These are phyloP conservation scores for Anticlea derivata DNA, from an alignment of 2,888 invertebrate species.

Conservation along the genomic window DNA sequence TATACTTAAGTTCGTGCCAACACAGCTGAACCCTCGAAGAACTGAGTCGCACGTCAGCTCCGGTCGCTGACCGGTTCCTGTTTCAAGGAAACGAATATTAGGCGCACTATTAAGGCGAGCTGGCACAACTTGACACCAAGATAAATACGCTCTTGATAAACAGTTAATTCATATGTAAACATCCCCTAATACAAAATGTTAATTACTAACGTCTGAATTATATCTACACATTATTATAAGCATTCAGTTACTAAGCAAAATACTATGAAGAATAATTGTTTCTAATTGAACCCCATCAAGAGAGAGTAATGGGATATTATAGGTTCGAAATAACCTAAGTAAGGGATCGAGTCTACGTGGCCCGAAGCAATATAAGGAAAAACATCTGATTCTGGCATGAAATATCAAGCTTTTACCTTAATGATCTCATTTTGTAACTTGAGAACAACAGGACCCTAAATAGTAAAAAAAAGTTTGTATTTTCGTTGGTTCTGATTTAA, in stretches of 20 bases:
- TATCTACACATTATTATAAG: neutral
- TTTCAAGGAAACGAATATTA: slow-evolving; percentile 26
- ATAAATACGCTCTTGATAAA: slow-evolving; percentile 27
- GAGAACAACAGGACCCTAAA: no score
- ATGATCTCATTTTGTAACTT: neutral
- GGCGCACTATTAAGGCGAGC: slow-evolving; percentile 20
- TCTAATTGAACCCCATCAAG: slow-evolving; percentile 28
- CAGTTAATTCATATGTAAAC: slow-evolving; percentile 25
- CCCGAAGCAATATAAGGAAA: slow-evolving; percentile 37
- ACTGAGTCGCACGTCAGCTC: slow-evolving; percentile 24
- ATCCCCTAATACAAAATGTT: slow-evolving; percentile 14
- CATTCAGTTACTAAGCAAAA: neutral
- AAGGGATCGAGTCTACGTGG: slow-evolving; percentile 36
- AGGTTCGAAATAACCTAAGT: slow-evolving; percentile 25
- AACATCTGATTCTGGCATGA: slow-evolving; percentile 3
- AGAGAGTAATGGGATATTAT: slow-evolving; percentile 37
- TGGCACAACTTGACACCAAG: slow-evolving; percentile 33
- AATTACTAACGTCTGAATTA: neutral
- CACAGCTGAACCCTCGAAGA: slow-evolving; percentile 46
- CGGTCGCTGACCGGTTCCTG: slow-evolving; percentile 29
- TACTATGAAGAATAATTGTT: slow-evolving; percentile 11
- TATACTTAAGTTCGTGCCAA: slow-evolving; percentile 66
- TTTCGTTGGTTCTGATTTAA: no score
- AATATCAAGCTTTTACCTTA: neutral
- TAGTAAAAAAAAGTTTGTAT: no score